Evolutionary conservation across 2,797 vertebrate species (phyloP).

Genomic region (Peromyscus melanophrys): DNA sequence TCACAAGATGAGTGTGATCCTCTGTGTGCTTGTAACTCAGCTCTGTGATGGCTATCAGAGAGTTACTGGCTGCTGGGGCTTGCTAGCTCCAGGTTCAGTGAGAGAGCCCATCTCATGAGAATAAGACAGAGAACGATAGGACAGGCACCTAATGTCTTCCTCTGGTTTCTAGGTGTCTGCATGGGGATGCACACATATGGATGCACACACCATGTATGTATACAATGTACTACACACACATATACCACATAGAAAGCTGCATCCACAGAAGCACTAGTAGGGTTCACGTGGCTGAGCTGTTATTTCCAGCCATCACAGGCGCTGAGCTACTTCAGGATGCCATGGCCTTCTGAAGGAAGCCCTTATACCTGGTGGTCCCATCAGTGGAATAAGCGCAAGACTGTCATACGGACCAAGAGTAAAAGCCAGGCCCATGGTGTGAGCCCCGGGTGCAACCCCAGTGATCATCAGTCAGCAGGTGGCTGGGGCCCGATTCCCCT

Average conservation of each 20-base stretch:
- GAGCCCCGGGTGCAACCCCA: fast-evolving
- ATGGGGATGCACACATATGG: not conserved
- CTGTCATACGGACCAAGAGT: too few relatives aligned
- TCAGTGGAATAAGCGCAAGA: too few relatives aligned
- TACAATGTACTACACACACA: too few relatives aligned
- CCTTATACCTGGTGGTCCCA: not conserved
- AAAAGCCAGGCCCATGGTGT: fast-evolving
- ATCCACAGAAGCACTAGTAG: not conserved
- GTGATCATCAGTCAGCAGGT: not conserved
- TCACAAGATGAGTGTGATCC: not conserved
- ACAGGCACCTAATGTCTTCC: not conserved
- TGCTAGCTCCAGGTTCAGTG: not conserved
- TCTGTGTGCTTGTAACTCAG: not conserved
- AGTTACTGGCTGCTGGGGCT: not conserved
- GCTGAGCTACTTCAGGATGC: fast-evolving
- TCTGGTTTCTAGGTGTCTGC: not conserved
- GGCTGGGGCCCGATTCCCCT: not conserved
- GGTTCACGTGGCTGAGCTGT: too few relatives aligned
- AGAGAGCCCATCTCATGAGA: not conserved
- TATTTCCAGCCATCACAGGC: not conserved
- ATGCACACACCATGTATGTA: not conserved
- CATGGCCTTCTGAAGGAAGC: too few relatives aligned
- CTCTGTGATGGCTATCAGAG: not conserved
- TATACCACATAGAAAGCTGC: not conserved
- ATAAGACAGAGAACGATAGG: not conserved